phyloP scores from a whole-genome alignment of 2,113 vertebrate genomes.

The Corapipo altera region DNA sequence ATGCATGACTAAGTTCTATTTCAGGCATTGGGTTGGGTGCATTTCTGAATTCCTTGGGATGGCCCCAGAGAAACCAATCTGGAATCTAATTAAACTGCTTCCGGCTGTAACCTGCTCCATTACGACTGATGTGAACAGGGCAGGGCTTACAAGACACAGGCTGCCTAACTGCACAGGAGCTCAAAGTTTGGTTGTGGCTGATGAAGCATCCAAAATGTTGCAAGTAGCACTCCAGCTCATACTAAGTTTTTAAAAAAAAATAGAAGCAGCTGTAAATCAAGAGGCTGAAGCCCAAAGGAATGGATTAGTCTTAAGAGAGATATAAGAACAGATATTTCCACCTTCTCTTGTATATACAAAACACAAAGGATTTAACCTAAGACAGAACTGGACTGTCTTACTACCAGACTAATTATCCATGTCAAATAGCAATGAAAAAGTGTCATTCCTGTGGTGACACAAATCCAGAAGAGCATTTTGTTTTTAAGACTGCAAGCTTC shows the following conservation, averaged over 20 bases:
- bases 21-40: neutral
- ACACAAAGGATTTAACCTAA: neutral
- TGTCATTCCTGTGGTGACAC: neutral
- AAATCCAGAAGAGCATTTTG: neutral
- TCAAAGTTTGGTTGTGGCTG: neutral
- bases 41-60: slow-evolving; percentile 23
- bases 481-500: neutral
- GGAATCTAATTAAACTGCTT: slow-evolving; percentile 2
- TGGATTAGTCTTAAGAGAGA: neutral
- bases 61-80: slow-evolving; percentile 11
- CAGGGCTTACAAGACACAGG: neutral
- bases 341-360: neutral
- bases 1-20: slow-evolving; percentile 10
- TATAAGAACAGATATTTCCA: neutral
- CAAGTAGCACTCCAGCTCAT: neutral
- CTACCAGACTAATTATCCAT: neutral
- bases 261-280: neutral
- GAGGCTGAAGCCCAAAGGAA: neutral
- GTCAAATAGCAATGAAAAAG: neutral
- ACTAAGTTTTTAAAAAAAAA: neutral
- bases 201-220: neutral
- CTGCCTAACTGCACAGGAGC: neutral
- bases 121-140: neutral
- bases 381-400: neutral
- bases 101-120: neutral